Evolutionary conservation across 2,888 invertebrate genomes (phyloP).

Genomic region (Octodonta nipae): DNA sequence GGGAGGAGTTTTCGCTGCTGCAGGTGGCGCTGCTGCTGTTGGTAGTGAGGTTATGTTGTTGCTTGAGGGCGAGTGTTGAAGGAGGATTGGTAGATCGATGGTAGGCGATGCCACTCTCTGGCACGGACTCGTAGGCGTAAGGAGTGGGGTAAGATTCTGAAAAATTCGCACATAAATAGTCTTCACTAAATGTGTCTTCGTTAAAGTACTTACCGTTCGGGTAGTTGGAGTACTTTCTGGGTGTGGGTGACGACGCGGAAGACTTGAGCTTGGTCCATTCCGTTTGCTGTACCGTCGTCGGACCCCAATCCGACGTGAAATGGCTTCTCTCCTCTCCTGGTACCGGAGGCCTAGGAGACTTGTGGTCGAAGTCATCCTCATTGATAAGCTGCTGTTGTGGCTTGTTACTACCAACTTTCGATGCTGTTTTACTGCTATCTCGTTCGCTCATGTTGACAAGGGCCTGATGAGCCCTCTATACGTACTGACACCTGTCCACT

Average conservation of each 20-base stretch:
- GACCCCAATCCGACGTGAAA: slow-evolving; percentile 28
- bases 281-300: slow-evolving; percentile 14
- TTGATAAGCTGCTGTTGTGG: slow-evolving; percentile 21
- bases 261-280: slow-evolving; percentile 24
- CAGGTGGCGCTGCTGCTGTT: neutral
- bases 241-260: slow-evolving; percentile 22
- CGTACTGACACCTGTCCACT: slow-evolving; percentile 12
- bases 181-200: slow-evolving; percentile 1
- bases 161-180: neutral
- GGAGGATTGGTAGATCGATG: too few species aligned
- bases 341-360: slow-evolving; percentile 73
- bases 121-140: slow-evolving; percentile 32
- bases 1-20: slow-evolving; percentile 25
- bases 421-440: slow-evolving; percentile 14
- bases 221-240: slow-evolving; percentile 19
- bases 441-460: slow-evolving; percentile 27
- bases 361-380: slow-evolving; percentile 38
- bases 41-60: slow-evolving; percentile 8
- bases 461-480: slow-evolving; percentile 18
- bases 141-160: slow-evolving; percentile 19
- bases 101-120: too few species aligned
- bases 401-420: slow-evolving; percentile 8
- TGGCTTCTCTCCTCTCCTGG: slow-evolving; percentile 55
- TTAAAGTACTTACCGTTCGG: slow-evolving; percentile 22
- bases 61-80: slow-evolving; percentile 19